A percentile compares a stretch with the other conserved stretches of the same genome.
These are phyloP conservation scores for Temnothorax nylanderi DNA, from an alignment of 1,140 invertebrate species.

Conservation along the genomic window DNA sequence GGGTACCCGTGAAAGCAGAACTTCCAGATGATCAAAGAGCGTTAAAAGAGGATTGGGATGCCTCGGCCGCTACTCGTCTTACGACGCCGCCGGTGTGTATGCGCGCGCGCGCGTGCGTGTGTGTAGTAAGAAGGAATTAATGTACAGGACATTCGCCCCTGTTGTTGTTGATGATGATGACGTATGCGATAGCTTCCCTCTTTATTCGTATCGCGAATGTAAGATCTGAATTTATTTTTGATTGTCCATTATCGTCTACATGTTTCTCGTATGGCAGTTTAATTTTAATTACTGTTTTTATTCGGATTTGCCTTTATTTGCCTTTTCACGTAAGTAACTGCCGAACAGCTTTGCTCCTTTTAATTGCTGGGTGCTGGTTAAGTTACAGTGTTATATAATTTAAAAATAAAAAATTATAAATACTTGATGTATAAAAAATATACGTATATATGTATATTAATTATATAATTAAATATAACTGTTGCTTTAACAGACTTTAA, in stretches of 20 bases:
- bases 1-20: conserved; percentile 68
- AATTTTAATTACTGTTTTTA: conserved; percentile 2
- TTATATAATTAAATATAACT: background rate
- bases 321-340: background rate
- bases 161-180: conserved; percentile 12
- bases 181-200: background rate
- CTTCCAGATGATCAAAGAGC: conserved; percentile 76
- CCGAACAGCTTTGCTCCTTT: background rate
- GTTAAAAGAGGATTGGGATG: conserved; percentile 75
- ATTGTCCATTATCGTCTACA: background rate
- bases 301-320: background rate
- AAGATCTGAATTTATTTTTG: background rate
- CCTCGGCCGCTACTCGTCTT: conserved; percentile 74
- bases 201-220: background rate
- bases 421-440: background rate
- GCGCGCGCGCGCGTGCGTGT: background rate
- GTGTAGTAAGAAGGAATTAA: conserved; percentile 34
- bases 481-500: background rate
- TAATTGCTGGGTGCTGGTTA: background rate
- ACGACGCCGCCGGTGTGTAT: conserved; percentile 48
- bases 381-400: too few relatives aligned
- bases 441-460: too few relatives aligned
- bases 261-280: background rate
- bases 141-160: conserved; percentile 32
- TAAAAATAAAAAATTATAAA: background rate